These are phyloP conservation scores for Hydrolagus affinis DNA, from an alignment of 2,113 vertebrate species.

Conservation along the genomic window DNA sequence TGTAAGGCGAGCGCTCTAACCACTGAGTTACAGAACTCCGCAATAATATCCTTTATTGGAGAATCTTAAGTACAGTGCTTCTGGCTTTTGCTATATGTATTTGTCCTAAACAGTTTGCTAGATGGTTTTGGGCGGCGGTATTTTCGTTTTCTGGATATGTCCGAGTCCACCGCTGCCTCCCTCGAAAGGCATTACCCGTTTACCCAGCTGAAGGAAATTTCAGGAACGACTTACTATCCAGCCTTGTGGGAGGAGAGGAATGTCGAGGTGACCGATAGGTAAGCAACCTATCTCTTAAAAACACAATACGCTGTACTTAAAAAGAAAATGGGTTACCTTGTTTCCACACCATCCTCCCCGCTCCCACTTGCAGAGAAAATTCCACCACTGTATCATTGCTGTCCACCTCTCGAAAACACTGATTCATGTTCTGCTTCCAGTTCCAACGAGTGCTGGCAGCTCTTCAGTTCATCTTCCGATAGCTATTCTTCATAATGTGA, in stretches of 20 bases:
- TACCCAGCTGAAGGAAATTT: background rate
- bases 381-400: no score
- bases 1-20: no score
- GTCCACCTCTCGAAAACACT: no score
- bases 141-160: slow-evolving; percentile 14
- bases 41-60: no score
- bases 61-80: no score
- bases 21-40: no score
- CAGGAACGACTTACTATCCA: slow-evolving; percentile 19
- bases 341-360: no score
- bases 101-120: slow-evolving; percentile 19
- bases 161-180: background rate
- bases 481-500: background rate
- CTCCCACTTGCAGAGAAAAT: no score
- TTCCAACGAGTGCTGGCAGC: background rate
- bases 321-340: no score
- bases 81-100: background rate
- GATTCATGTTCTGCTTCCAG: background rate
- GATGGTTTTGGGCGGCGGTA: slow-evolving; percentile 3
- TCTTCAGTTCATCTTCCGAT: background rate
- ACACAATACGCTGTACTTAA: background rate
- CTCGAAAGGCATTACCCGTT: slow-evolving; percentile 18
- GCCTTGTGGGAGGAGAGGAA: slow-evolving; percentile 24
- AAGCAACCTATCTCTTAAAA: background rate
- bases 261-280: background rate